Percentiles rank a stretch among this genome's conserved stretches.
Evolutionary conservation across 2,888 invertebrate species (phyloP).

Genomic region (Hoplodrina blanda): DNA sequence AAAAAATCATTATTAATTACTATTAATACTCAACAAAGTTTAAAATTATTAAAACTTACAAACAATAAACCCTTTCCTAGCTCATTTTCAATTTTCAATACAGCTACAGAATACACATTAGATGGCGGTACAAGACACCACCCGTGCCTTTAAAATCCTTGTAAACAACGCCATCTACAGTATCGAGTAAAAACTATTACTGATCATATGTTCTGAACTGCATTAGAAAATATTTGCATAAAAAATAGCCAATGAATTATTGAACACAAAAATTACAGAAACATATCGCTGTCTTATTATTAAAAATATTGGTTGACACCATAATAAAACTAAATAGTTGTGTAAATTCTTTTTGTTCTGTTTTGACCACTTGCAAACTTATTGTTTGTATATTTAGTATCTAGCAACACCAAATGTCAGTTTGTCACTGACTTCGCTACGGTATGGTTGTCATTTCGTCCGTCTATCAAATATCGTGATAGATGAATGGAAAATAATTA

Average conservation of each 20-base stretch:
- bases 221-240: neutral
- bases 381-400: conserved; percentile 24
- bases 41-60: fast-evolving
- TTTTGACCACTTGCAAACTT: conserved; percentile 45
- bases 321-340: neutral
- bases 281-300: fast-evolving
- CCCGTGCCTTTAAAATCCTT: neutral
- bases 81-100: neutral
- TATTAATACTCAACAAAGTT: neutral
- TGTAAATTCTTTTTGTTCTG: neutral
- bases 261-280: neutral
- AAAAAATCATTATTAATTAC: neutral
- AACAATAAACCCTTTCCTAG: neutral
- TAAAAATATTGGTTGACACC: neutral
- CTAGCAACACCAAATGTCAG: conserved; percentile 80
- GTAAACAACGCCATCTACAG: conserved; percentile 54
- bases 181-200: neutral
- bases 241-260: neutral
- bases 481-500: conserved; percentile 89
- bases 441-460: conserved; percentile 89
- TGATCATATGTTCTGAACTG: conserved; percentile 23
- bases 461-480: conserved; percentile 86
- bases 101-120: conserved; percentile 16
- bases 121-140: conserved; percentile 47
- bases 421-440: conserved; percentile 89